Conservation (phyloP, 1,140 invertebrate genomes). For the Drosophila prosaltans region DNA sequence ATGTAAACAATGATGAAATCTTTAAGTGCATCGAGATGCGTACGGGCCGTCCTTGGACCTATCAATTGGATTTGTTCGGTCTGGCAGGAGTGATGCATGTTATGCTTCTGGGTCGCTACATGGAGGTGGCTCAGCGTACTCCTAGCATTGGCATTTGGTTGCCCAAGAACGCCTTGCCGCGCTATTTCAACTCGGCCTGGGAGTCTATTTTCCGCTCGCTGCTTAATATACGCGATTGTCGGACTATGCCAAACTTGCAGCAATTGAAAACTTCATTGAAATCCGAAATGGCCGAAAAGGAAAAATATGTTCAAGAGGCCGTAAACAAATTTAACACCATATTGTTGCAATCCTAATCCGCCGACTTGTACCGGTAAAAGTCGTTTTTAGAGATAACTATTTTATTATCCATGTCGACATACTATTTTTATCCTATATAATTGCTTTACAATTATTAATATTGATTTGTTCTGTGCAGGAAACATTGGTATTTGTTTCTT, state of each 20-base stretch:
- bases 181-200: constrained; percentile 88
- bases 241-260: constrained; percentile 87
- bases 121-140: constrained; percentile 88
- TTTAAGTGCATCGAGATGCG: constrained; percentile 95
- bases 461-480: not conserved
- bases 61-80: constrained; percentile 95
- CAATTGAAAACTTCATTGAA: constrained; percentile 86
- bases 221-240: constrained; percentile 88
- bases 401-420: no score
- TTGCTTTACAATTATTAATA: not conserved
- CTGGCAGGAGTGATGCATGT: constrained; percentile 93
- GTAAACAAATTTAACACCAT: constrained; percentile 59
- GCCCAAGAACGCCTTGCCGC: constrained; percentile 74
- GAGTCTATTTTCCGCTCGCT: constrained; percentile 87
- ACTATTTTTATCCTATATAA: no score
- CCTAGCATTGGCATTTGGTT: constrained; percentile 57
- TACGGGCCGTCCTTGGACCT: constrained; percentile 94
- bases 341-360: constrained; percentile 28
- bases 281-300: constrained; percentile 84
- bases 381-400: not conserved
- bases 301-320: constrained; percentile 73
- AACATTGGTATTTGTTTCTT: not conserved
- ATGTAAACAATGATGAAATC: constrained; percentile 86
- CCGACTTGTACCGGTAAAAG: no score
- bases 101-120: constrained; percentile 93